A percentile compares a stretch with the other conserved stretches of the same genome.
phyloP scores from a whole-genome alignment of 2,797 vertebrate genomes.

The Poeciliopsis gracilis region DNA sequence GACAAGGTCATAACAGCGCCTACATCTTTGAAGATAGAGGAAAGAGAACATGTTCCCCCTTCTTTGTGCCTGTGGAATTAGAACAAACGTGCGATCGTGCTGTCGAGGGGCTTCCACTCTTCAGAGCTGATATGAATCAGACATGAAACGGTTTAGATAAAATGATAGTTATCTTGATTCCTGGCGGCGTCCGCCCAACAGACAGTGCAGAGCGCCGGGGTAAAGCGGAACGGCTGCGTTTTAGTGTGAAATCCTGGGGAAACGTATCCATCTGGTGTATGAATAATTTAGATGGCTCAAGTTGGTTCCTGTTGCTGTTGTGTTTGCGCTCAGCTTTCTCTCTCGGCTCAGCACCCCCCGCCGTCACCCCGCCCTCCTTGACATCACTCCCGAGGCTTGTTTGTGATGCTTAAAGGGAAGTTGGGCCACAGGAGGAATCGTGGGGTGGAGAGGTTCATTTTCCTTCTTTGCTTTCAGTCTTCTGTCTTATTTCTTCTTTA shows the following conservation, averaged over 20 bases:
- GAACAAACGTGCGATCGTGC: conserved; percentile 72
- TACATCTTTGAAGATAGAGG: conserved; percentile 80
- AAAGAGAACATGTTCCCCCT: conserved; percentile 72
- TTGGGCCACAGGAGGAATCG: conserved; percentile 76
- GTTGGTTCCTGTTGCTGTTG: conserved; percentile 98
- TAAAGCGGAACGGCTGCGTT: conserved; percentile 71
- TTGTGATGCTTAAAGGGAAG: conserved; percentile 86
- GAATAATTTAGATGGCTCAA: conserved; percentile 99
- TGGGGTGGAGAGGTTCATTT: conserved; percentile 71
- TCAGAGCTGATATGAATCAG: conserved; percentile 80
- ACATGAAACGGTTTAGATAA: conserved; percentile 77
- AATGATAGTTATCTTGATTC: conserved; percentile 77
- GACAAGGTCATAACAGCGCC: conserved; percentile 93
- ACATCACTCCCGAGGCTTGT: conserved; percentile 83
- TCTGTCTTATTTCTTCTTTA: conserved; percentile 45
- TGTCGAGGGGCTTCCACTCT: conserved; percentile 76
- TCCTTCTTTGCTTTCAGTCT: conserved; percentile 53
- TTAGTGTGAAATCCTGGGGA: conserved; percentile 89
- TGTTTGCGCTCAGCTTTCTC: conserved; percentile 86
- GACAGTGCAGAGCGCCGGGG: conserved; percentile 33
- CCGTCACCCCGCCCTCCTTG: conserved; percentile 81
- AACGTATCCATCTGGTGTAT: conserved; percentile 98
- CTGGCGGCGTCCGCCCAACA: conserved; percentile 50
- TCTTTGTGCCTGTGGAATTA: conserved; percentile 69
- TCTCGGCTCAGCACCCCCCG: conserved; percentile 61